Conservation (phyloP, 2,113 vertebrate species). For the Trinectes maculatus region DNA sequence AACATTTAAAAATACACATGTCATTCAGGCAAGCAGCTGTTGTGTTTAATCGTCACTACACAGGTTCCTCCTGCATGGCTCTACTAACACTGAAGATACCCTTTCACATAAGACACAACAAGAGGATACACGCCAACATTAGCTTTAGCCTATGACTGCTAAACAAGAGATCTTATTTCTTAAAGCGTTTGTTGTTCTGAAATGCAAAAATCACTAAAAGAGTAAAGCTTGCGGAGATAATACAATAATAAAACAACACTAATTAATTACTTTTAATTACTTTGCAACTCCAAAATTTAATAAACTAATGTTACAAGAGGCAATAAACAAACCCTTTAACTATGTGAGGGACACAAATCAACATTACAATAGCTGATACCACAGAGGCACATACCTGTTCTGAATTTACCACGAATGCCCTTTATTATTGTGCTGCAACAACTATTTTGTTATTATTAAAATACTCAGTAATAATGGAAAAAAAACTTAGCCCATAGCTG, state of each 20-base stretch:
- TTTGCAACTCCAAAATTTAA: no score
- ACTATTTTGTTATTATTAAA: not conserved
- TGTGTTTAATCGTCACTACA: constrained; percentile 14
- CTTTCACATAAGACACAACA: not conserved
- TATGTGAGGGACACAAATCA: not conserved
- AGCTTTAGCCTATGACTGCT: not conserved
- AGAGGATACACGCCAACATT: not conserved
- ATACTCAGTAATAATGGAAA: no score
- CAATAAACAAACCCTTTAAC: no score
- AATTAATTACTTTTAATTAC: no score
- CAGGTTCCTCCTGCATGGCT: not conserved
- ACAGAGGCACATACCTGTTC: not conserved
- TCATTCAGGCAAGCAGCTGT: constrained; percentile 7
- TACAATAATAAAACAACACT: no score
- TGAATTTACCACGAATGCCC: not conserved
- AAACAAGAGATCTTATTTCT: not conserved
- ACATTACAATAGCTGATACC: not conserved
- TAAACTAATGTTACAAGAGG: no score
- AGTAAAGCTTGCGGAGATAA: no score
- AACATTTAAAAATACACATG: constrained; percentile 23
- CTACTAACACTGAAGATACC: no score
- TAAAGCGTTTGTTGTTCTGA: no score
- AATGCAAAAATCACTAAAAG: no score
- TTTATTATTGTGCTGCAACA: not conserved
- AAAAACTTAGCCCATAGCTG: not conserved